Conservation (phyloP, 2,113 vertebrate species). For the Asarcornis scutulata region DNA sequence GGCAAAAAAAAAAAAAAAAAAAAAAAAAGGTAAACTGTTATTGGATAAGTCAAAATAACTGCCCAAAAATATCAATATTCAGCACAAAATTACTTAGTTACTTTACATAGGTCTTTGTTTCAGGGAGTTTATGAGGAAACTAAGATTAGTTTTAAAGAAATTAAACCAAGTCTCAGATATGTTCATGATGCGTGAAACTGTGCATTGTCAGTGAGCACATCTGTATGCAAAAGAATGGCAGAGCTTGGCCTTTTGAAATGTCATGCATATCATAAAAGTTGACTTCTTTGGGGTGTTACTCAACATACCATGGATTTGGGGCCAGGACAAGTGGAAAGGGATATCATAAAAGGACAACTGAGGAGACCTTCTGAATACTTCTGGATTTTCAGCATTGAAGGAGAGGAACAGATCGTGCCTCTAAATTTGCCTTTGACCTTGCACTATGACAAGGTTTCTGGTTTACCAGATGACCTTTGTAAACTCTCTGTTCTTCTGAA, state of each 20-base stretch:
- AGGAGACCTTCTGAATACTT: neutral
- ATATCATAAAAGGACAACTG: neutral
- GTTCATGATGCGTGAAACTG: neutral
- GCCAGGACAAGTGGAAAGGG: neutral
- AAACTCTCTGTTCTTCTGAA: neutral
- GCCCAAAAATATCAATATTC: neutral
- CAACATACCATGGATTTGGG: accelerated
- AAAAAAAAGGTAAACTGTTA: neutral
- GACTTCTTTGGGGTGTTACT: neutral
- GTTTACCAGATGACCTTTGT: neutral
- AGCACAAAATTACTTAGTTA: neutral
- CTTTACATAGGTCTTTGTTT: neutral
- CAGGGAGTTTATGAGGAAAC: neutral
- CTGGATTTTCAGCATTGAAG: neutral
- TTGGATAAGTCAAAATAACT: neutral
- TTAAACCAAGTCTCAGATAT: neutral
- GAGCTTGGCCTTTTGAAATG: neutral
- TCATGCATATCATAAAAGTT: accelerated
- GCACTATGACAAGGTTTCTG: neutral
- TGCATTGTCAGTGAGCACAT: neutral
- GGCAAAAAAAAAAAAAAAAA: neutral
- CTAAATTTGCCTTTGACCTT: neutral
- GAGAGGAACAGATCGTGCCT: neutral
- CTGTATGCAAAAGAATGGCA: neutral
- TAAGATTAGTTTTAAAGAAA: neutral